These are phyloP conservation scores for Temnothorax nylanderi DNA, from an alignment of 1,140 invertebrate species.

Conservation along the genomic window DNA sequence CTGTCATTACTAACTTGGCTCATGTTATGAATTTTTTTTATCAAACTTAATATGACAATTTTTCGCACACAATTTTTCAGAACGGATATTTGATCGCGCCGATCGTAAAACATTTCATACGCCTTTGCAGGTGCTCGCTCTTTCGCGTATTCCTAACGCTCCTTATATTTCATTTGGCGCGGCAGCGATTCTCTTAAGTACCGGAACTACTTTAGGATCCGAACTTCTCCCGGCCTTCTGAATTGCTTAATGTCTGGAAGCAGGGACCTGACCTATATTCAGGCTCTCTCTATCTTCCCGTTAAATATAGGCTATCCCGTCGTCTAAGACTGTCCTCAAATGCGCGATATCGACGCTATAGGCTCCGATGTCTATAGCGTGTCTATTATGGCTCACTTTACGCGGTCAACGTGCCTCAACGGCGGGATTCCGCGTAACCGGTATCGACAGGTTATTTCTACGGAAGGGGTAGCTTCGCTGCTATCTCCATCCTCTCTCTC, in stretches of 20 bases:
- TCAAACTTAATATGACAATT: slow-evolving; percentile 1
- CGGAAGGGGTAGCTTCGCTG: slow-evolving; percentile 46
- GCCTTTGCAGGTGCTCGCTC: not conserved
- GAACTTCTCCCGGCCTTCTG: slow-evolving; percentile 60
- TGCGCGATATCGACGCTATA: slow-evolving; percentile 30
- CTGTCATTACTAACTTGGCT: not conserved
- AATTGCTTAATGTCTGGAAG: slow-evolving; percentile 72
- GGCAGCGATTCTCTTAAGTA: slow-evolving; percentile 63
- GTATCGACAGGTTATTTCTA: slow-evolving; percentile 67
- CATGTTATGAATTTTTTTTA: not conserved
- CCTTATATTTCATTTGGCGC: slow-evolving; percentile 37
- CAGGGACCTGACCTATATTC: slow-evolving; percentile 69
- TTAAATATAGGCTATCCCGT: slow-evolving; percentile 63
- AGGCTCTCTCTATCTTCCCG: not conserved
- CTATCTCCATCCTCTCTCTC: not conserved
- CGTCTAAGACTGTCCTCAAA: slow-evolving; percentile 25
- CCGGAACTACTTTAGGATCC: slow-evolving; percentile 68
- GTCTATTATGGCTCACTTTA: slow-evolving; percentile 68
- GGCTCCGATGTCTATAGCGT: not conserved
- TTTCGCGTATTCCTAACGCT: slow-evolving; percentile 3
- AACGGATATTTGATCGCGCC: not conserved
- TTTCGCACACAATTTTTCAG: not conserved
- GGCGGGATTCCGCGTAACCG: slow-evolving; percentile 55
- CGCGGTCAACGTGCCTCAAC: slow-evolving; percentile 54
- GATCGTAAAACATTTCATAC: slow-evolving; percentile 27